phyloP scores from a whole-genome alignment of 2,888 invertebrate species.

The Ormyrus nitidulus region DNA sequence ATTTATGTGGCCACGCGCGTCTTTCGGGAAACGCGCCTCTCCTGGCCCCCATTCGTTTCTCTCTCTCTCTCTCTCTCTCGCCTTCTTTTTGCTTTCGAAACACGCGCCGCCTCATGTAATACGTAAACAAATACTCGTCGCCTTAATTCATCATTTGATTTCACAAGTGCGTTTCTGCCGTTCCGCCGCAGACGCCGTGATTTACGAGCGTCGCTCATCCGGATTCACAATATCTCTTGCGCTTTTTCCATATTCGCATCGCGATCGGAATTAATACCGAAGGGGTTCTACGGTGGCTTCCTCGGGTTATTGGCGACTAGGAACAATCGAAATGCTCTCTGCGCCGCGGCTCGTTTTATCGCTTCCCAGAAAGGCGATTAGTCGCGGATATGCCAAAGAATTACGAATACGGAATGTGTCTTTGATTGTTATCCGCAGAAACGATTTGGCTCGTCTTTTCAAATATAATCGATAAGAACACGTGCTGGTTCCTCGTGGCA shows the following conservation, averaged over 20 bases:
- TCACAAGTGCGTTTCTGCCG: not conserved
- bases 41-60: not conserved
- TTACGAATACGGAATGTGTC: not conserved
- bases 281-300: not conserved
- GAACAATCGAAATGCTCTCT: no score
- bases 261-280: not conserved
- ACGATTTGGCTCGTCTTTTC: no score
- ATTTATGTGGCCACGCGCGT: slow-evolving; percentile 40
- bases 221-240: not conserved
- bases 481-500: no score
- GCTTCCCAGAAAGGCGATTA: slow-evolving; percentile 14
- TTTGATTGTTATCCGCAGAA: no score
- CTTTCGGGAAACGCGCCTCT: slow-evolving; percentile 6
- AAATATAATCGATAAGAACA: no score
- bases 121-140: slow-evolving; percentile 38
- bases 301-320: not conserved
- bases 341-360: not conserved
- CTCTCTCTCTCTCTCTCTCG: not conserved
- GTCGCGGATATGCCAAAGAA: not conserved
- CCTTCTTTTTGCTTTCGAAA: slow-evolving; percentile 39
- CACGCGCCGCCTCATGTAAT: slow-evolving; percentile 30
- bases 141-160: slow-evolving; percentile 36
- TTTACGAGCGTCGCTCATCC: not conserved
- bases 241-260: not conserved
- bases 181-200: not conserved